Percentiles rank a stretch among this genome's conserved stretches.
Conservation (phyloP, 2,797 vertebrate species). For the Simalia tracyae region DNA sequence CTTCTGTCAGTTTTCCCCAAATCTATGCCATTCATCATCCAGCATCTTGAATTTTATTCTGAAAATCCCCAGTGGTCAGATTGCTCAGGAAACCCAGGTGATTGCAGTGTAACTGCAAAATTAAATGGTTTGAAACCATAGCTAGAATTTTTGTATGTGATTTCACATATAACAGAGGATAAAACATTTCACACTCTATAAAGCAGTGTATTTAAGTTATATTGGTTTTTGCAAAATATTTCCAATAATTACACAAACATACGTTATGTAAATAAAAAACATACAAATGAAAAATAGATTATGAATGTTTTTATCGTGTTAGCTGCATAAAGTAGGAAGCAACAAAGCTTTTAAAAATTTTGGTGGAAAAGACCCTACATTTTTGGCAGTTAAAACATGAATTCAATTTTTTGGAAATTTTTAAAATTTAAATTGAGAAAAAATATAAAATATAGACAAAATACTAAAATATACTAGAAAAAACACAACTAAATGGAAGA, state of each 20-base stretch:
- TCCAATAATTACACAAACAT: not conserved
- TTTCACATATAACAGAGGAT: not conserved
- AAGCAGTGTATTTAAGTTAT: not conserved
- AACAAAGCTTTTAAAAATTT: conserved; percentile 41
- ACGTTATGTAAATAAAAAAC: conserved; percentile 18
- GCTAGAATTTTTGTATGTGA: not conserved
- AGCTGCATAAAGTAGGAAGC: conserved; percentile 46
- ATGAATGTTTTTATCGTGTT: conserved; percentile 33
- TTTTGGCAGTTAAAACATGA: conserved; percentile 52
- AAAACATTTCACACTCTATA: not conserved
- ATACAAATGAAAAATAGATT: conserved; percentile 6
- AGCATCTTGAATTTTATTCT: not conserved
- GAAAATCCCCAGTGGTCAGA: not conserved
- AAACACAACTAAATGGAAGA: not conserved
- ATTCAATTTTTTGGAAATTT: conserved; percentile 24
- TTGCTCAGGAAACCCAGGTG: not conserved
- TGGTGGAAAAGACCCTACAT: conserved; percentile 59
- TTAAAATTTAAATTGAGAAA: not conserved
- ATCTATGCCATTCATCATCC: not conserved
- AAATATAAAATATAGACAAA: not conserved
- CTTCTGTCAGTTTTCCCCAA: not conserved
- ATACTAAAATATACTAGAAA: not conserved
- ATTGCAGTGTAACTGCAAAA: not conserved
- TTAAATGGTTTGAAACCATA: not conserved
- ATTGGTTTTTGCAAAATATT: not conserved